Evolutionary conservation across 2,888 invertebrate species (phyloP), one percentile per base, ranked within the genome.

Genomic region (Exephanes ischioxanthus): DNA sequence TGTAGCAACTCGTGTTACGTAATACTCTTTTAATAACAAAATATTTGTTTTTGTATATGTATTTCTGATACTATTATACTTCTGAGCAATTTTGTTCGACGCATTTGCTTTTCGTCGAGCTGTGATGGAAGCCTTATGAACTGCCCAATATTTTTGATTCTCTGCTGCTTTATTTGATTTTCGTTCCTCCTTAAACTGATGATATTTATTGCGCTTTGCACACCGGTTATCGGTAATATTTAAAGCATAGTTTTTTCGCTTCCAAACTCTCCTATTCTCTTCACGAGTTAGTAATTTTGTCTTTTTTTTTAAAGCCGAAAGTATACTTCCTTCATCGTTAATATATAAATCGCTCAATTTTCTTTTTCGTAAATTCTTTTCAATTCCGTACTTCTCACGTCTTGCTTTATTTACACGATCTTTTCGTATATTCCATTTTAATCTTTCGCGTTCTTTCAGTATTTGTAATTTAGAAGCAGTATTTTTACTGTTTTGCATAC

Each of bases 61-160:
- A 14, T 58, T 41, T n/a, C 45, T 26, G 22, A 58, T 33, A 2
- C 26, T 41, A 37, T 45, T 30, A 45, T 70, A 58, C 68, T 70
- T 78, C 16, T 41, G 22, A 16, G 78, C 48, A 11, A 51, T 51
- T 41, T 70, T 22, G 48, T 51, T 48, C 14, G 68, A 48, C 19
- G n/a, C 6, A 45, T 45, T 45, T 7, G 7, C 4, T 70, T 70
- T 70, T 5, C 22, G 70, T 30, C n/a, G 51, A 14, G 51, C 70
- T 51, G 11, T 16, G 22, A 53, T 51, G 2, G 70, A 51, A 5
- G 16, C 16, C 51, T 51, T 68, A 45, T 55, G 22, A n/a, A 33
- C 7, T 26, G 11, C n/a, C 14, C n/a, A 71, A 53, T 71, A 71
- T 71, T 53, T 51, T 33, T 71, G 53, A 55, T 55, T 55, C 55